Evolutionary conservation across 2,797 vertebrate species (phyloP), one percentile per base, ranked within the genome.

Genomic region (Podarcis lilfordi): DNA sequence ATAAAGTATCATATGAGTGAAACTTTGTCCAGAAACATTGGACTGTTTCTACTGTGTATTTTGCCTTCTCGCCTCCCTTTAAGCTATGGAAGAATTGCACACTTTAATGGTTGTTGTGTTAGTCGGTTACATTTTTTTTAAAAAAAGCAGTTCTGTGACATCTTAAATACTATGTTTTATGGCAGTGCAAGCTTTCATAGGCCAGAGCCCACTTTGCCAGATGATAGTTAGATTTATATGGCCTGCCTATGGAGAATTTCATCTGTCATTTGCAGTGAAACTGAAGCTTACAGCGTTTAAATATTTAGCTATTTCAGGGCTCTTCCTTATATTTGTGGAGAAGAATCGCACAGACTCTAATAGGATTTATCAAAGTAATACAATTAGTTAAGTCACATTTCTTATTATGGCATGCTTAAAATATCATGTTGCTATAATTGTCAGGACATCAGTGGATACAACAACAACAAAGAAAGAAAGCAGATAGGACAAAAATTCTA

Each of bases 361-460:
- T n/a, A 76, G 72, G 10, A 89, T 40, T 91, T 50, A 90, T 32
- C 21, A 92, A 86, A 88, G 72, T 87, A 88, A 90, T 43, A 80
- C 37, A 32, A 83, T 80, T 5, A 89, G 82, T 84, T 76, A 92
- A 68, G 17, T 90, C 89, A 13, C 4, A 89, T 93, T 90, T 91
- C 59, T 89, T 89, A 91, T 91, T 43, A 90, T 1, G 86, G 84
- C 64, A 91, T 82, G 76, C 61, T 81, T 84, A 80, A 76, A 90
- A 29, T 84, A 92, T 72, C 43, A 90, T 9, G 3, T 77, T 92
- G 94, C 82, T 35, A 72, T 82, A 82, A 92, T 78, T 91, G 55
- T 59, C 11, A 25, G 88, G 7, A 89, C 82, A 90, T 82, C 87
- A 88, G 6, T 2, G 17, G 82, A 45, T 93, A 90, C 45, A 95